phyloP scores from a whole-genome alignment of 2,797 vertebrate species.

The Nannoperca australis region DNA sequence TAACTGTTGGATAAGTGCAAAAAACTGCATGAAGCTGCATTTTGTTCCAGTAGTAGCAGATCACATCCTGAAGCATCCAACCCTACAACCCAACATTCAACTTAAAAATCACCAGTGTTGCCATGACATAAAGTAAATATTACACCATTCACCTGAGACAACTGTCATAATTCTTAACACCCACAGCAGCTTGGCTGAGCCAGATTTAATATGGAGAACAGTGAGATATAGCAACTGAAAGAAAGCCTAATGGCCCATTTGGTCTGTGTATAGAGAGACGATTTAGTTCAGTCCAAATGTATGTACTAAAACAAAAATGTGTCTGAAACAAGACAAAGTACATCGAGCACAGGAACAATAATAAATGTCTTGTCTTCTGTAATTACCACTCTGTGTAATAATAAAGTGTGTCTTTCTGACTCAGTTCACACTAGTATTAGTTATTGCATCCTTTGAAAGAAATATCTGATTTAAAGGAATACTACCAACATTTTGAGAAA shows the following conservation, averaged over 20 bases:
- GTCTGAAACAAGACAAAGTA: constrained; percentile 31
- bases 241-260: constrained; percentile 41
- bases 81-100: not conserved
- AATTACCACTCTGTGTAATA: not conserved
- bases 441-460: not conserved
- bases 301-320: constrained; percentile 45
- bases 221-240: constrained; percentile 44
- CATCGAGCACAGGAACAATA: not conserved
- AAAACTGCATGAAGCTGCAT: constrained; percentile 4
- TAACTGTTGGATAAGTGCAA: not conserved
- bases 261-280: constrained; percentile 49
- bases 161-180: constrained; percentile 36
- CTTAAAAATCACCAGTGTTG: constrained; percentile 36
- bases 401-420: not conserved
- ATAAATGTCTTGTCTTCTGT: constrained; percentile 9
- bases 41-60: constrained; percentile 15
- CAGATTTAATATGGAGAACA: constrained; percentile 25
- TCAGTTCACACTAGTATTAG: not conserved
- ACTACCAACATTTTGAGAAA: not conserved
- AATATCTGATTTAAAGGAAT: not conserved
- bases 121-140: constrained; percentile 63
- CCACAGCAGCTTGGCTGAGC: constrained; percentile 35
- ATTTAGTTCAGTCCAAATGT: constrained; percentile 27
- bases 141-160: constrained; percentile 51
- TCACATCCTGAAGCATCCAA: constrained; percentile 22